Percentiles rank a stretch among this genome's conserved stretches.
Conservation (phyloP, 1,140 invertebrate species). For the Galleria mellonella region DNA sequence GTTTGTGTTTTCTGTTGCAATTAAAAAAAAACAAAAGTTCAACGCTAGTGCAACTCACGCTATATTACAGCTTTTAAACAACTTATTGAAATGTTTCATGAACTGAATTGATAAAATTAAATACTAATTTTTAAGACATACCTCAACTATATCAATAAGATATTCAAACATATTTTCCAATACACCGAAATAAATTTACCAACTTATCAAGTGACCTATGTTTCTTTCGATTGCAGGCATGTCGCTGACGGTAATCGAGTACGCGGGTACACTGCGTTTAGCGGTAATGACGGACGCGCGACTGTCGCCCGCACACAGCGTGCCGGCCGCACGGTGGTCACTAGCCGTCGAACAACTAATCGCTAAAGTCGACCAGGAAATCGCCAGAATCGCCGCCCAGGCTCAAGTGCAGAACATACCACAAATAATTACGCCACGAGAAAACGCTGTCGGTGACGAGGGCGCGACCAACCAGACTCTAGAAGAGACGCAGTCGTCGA, state of each 20-base stretch:
- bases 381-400: slow-evolving; percentile 36
- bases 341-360: slow-evolving; percentile 42
- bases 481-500: slow-evolving; percentile 8
- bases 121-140: no score
- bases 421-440: background rate
- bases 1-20: no score
- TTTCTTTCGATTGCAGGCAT: slow-evolving; percentile 77
- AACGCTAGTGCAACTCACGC: no score
- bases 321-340: slow-evolving; percentile 52
- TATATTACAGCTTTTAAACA: no score
- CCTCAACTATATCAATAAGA: no score
- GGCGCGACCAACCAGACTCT: background rate
- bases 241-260: slow-evolving; percentile 84
- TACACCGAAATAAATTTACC: no score
- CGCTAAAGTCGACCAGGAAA: slow-evolving; percentile 48
- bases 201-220: no score
- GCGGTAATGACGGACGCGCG: slow-evolving; percentile 86
- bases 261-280: slow-evolving; percentile 79
- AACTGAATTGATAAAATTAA: no score
- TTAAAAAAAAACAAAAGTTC: no score
- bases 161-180: no score
- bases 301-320: slow-evolving; percentile 75
- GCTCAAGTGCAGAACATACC: slow-evolving; percentile 9
- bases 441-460: slow-evolving; percentile 1
- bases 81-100: no score